phyloP scores from a whole-genome alignment of 1,140 invertebrate genomes.

The Anoplophora glabripennis region DNA sequence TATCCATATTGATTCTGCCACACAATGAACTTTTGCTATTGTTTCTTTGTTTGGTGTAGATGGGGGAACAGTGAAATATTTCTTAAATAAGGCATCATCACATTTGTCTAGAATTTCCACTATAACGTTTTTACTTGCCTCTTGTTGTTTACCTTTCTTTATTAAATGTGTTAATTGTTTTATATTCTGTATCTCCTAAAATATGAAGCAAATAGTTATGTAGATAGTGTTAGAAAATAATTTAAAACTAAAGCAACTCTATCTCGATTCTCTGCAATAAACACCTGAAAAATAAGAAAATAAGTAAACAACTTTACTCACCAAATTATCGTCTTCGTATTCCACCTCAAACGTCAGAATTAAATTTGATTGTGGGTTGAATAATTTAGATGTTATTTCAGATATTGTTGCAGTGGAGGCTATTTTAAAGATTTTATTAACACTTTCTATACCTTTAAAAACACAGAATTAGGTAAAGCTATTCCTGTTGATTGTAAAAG shows the following conservation, averaged over 20 bases:
- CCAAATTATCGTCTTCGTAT: not conserved
- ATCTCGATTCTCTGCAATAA: constrained; percentile 34
- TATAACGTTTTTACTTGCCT: constrained; percentile 42
- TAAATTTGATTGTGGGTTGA: not conserved
- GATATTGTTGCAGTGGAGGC: constrained; percentile 18
- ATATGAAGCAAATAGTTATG: no score
- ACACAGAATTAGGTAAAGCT: constrained; percentile 43
- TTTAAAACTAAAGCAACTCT: constrained; percentile 1
- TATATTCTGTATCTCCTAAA: constrained; percentile 31
- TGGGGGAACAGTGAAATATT: constrained; percentile 51
- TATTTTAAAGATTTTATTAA: constrained; percentile 40
- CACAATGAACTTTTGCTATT: constrained; percentile 51
- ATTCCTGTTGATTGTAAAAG: constrained; percentile 39
- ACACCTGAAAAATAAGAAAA: constrained; percentile 8
- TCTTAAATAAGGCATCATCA: constrained; percentile 52
- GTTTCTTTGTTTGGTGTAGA: constrained; percentile 44
- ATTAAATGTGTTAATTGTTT: constrained; percentile 30
- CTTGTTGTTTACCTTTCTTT: constrained; percentile 33
- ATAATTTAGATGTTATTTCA: not conserved
- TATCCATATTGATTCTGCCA: constrained; percentile 58
- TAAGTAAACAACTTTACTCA: constrained; percentile 1
- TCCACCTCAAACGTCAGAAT: not conserved
- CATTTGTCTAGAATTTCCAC: constrained; percentile 51
- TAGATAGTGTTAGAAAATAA: no score
- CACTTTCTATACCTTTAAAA: constrained; percentile 33